phyloP scores from a whole-genome alignment of 2,113 vertebrate genomes.

The Cephalopterus ornatus region DNA sequence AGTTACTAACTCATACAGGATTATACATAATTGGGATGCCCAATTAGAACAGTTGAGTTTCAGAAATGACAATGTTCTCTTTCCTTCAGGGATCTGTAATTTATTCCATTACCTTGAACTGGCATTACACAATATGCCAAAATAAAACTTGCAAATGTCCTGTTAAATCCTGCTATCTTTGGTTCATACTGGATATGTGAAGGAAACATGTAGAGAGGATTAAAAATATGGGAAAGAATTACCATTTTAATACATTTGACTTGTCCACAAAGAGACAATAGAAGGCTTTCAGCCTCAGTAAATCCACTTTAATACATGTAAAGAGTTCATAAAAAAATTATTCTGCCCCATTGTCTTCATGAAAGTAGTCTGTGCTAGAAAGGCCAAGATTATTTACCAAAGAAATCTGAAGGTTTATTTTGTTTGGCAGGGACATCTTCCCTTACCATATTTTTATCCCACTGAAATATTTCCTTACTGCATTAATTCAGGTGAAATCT shows the following conservation, averaged over 20 bases:
- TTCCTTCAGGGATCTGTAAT: constrained; percentile 62
- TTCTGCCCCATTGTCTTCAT: background rate
- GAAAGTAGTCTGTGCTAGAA: background rate
- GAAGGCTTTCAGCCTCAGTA: constrained; percentile 50
- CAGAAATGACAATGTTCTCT: constrained; percentile 49
- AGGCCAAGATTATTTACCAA: background rate
- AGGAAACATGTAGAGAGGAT: constrained; percentile 51
- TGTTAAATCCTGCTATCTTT: constrained; percentile 61
- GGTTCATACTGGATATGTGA: constrained; percentile 13
- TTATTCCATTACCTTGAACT: constrained; percentile 28
- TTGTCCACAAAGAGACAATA: constrained; percentile 50
- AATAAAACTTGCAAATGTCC: constrained; percentile 58
- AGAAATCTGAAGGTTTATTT: background rate
- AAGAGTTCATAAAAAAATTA: constrained; percentile 36
- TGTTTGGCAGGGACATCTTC: background rate
- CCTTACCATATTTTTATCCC: background rate
- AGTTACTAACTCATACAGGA: constrained; percentile 57
- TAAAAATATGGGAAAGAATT: constrained; percentile 67
- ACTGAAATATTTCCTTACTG: background rate
- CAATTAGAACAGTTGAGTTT: constrained; percentile 48
- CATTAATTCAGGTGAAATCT: background rate
- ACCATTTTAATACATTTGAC: constrained; percentile 72
- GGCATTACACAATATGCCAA: constrained; percentile 26
- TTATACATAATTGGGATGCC: constrained; percentile 61
- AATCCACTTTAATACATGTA: constrained; percentile 63